These are phyloP conservation scores for Micromesistius poutassou DNA, from an alignment of 2,797 vertebrate species.

Conservation along the genomic window DNA sequence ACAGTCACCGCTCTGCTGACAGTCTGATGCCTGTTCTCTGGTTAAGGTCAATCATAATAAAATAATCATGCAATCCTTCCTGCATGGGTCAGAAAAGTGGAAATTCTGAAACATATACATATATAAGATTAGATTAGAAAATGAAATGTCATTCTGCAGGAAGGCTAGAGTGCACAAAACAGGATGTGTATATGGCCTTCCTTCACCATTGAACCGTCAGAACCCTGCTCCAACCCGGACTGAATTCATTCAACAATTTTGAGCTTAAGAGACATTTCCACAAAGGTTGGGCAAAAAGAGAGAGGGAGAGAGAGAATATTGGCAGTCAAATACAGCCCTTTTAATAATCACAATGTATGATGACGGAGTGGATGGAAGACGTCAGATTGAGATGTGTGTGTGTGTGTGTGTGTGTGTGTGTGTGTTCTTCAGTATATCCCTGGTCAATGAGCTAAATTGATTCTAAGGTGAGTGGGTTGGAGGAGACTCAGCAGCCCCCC, in stretches of 20 bases:
- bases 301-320: conserved; percentile 14
- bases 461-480: conserved; percentile 27
- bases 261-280: conserved; percentile 6
- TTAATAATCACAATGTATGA: conserved; percentile 27
- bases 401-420: conserved; percentile 4
- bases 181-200: too few relatives aligned
- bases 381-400: conserved; percentile 3
- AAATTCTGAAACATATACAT: not conserved
- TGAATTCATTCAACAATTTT: too few relatives aligned
- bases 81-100: not conserved
- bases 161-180: too few relatives aligned
- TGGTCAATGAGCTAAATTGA: conserved; percentile 59
- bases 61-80: not conserved
- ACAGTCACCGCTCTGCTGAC: not conserved
- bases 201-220: too few relatives aligned
- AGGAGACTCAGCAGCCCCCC: conserved; percentile 29
- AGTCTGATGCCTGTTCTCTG: not conserved
- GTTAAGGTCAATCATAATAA: not conserved
- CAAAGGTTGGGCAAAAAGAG: conserved; percentile 23
- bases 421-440: not conserved
- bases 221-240: too few relatives aligned
- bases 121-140: not conserved
- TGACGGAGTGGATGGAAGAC: too few relatives aligned
- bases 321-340: conserved; percentile 50
- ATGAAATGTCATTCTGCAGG: not conserved